Evolutionary conservation across 1,140 invertebrate genomes (phyloP).

Genomic region (Frieseomelitta varia): DNA sequence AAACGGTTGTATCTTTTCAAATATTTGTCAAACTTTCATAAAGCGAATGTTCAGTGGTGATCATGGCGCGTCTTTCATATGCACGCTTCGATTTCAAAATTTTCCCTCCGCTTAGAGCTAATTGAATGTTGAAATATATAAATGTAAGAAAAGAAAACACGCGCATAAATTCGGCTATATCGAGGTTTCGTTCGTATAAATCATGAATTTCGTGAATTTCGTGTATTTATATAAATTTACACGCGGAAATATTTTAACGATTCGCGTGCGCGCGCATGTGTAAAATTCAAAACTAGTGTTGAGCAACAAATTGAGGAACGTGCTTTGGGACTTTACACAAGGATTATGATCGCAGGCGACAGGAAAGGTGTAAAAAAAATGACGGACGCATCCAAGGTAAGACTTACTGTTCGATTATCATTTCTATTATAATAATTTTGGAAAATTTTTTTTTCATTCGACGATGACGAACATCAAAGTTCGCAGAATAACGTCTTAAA

Average conservation of each 20-base stretch:
- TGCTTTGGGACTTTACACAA: not conserved
- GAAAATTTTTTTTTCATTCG: not conserved
- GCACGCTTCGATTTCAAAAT: not conserved
- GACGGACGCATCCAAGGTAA: slow-evolving; percentile 14
- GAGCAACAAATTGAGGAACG: not conserved
- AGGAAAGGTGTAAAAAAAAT: not conserved
- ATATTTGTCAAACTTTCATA: not conserved
- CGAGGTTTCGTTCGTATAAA: not conserved
- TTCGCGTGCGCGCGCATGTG: not conserved
- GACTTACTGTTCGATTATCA: slow-evolving; percentile 7
- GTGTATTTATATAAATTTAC: not conserved
- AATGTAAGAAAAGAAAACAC: not conserved
- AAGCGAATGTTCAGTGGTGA: not conserved
- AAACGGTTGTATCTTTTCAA: not conserved
- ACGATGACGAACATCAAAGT: not conserved
- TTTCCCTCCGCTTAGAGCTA: not conserved
- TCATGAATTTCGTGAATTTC: not conserved
- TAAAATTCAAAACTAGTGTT: not conserved
- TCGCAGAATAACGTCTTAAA: slow-evolving; percentile 33
- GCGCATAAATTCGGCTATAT: not conserved
- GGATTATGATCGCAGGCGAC: not conserved
- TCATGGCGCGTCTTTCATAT: not conserved
- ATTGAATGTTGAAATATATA: not conserved
- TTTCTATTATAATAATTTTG: not conserved
- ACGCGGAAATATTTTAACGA: not conserved